Evolutionary conservation across 2,888 invertebrate species (phyloP).

Genomic region (Rhingia campestris): DNA sequence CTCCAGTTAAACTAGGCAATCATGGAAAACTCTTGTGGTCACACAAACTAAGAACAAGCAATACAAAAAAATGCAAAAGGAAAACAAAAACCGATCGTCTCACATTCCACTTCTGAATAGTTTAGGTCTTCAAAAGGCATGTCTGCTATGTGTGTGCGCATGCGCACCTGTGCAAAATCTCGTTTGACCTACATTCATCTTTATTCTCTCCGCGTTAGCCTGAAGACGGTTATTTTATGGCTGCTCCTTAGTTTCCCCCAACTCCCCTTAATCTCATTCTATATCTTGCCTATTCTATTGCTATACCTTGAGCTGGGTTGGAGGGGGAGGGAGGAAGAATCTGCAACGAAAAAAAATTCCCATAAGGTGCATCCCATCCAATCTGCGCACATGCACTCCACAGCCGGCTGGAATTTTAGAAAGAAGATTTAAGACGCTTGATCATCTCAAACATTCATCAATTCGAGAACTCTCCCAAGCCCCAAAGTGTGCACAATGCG

Average conservation of each 20-base stretch:
- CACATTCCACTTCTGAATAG: constrained; percentile 65
- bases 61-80: not conserved
- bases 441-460: constrained; percentile 62
- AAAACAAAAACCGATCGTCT: constrained; percentile 50
- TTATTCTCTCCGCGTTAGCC: constrained; percentile 36
- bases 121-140: constrained; percentile 39
- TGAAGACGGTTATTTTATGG: constrained; percentile 36
- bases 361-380: constrained; percentile 43
- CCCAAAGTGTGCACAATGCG: constrained; percentile 37
- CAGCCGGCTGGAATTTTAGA: constrained; percentile 37
- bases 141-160: constrained; percentile 23
- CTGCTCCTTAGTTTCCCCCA: constrained; percentile 37
- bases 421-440: constrained; percentile 53
- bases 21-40: constrained; percentile 35
- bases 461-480: constrained; percentile 46
- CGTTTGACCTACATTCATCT: constrained; percentile 61
- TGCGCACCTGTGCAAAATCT: constrained; percentile 62
- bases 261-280: not conserved
- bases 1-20: constrained; percentile 43
- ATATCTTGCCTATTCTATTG: not conserved
- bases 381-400: constrained; percentile 11
- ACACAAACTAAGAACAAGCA: constrained; percentile 18
- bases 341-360: constrained; percentile 39
- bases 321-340: constrained; percentile 32
- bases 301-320: constrained; percentile 9